phyloP scores from a whole-genome alignment of 2,113 vertebrate genomes.

The Hippocampus guttulatus region DNA sequence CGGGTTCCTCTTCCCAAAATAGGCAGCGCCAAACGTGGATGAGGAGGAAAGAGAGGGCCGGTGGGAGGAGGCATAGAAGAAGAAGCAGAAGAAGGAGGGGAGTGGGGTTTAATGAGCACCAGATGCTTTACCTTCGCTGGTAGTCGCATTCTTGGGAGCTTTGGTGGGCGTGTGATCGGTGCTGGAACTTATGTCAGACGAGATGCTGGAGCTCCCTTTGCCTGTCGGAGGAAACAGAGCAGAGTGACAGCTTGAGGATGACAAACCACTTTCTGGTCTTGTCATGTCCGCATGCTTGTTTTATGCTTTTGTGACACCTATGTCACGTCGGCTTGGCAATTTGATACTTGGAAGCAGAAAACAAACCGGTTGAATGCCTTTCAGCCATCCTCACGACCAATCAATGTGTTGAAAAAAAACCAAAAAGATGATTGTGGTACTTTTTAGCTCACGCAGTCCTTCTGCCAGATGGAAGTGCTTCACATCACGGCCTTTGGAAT shows the following conservation, averaged over 20 bases:
- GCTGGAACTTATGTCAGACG: constrained; percentile 98
- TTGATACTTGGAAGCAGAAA: background rate
- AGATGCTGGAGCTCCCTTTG: constrained; percentile 99
- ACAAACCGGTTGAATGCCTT: background rate
- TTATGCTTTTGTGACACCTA: background rate
- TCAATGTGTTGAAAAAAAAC: background rate
- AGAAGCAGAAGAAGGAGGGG: constrained; percentile 32
- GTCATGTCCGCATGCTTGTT: background rate
- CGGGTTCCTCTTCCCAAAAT: constrained; percentile 66
- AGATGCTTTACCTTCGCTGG: constrained; percentile 95
- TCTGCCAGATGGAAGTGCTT: background rate
- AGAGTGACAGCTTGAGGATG: constrained; percentile 5
- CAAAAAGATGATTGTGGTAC: background rate
- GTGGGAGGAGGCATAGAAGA: constrained; percentile 12
- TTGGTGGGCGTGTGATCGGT: constrained; percentile 96
- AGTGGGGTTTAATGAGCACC: constrained; percentile 74
- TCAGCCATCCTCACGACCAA: background rate
- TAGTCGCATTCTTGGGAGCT: constrained; percentile 94
- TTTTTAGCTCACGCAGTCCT: background rate
- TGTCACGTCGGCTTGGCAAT: background rate
- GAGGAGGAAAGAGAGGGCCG: constrained; percentile 9
- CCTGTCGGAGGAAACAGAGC: constrained; percentile 66
- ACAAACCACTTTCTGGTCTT: constrained; percentile 7
- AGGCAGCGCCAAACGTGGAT: constrained; percentile 54
- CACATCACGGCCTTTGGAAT: background rate